Conservation (phyloP, 1,140 invertebrate species). For the Lasaia peninsularis region DNA sequence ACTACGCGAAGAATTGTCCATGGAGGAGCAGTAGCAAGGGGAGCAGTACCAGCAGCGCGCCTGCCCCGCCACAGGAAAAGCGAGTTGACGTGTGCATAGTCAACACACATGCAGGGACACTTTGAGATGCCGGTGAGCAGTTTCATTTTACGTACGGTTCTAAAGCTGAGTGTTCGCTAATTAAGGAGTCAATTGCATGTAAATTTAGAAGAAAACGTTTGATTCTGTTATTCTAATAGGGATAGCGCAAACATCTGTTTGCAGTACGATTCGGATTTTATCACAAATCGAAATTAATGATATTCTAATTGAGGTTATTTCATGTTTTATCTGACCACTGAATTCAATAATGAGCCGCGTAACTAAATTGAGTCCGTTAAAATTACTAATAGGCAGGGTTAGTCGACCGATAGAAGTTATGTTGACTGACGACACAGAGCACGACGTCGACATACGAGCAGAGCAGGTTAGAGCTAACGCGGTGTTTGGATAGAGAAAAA, state of each 20-base stretch:
- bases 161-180: not conserved
- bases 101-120: not conserved
- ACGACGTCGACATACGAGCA: not conserved
- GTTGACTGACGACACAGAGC: constrained; percentile 15
- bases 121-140: not conserved
- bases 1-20: not conserved
- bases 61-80: not conserved
- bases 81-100: not conserved
- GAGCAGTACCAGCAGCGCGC: not conserved
- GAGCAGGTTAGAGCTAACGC: constrained; percentile 10
- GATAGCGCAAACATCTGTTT: not conserved
- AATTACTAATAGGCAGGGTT: constrained; percentile 36
- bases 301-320: not conserved
- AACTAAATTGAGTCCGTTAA: constrained; percentile 37
- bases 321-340: constrained; percentile 19
- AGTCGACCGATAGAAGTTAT: constrained; percentile 37
- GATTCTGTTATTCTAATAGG: not conserved
- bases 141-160: not conserved
- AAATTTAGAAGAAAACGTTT: not conserved
- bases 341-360: constrained; percentile 39
- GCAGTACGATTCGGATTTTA: not conserved
- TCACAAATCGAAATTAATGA: not conserved
- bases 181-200: not conserved
- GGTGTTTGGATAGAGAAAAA: not conserved
- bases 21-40: not conserved